A percentile compares a stretch with the other conserved stretches of the same genome.
Evolutionary conservation across 2,888 invertebrate species (phyloP).

Genomic region (Spisula subtruncata): DNA sequence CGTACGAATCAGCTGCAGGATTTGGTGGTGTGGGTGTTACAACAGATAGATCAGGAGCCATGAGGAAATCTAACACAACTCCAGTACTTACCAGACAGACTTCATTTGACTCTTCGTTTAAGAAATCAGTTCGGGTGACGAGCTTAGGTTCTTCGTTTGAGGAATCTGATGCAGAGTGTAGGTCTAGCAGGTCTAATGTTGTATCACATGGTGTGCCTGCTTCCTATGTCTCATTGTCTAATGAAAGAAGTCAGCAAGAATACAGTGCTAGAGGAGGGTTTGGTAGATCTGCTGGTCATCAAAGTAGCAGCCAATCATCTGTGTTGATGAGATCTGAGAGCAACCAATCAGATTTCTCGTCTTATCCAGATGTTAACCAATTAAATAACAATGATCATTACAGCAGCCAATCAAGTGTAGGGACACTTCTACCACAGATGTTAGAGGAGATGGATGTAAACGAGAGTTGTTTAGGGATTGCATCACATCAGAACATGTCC

Average conservation of each 20-base stretch:
- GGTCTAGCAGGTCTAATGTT: conserved; percentile 45
- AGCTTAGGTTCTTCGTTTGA: conserved; percentile 70
- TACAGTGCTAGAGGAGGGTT: conserved; percentile 41
- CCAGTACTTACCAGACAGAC: conserved; percentile 68
- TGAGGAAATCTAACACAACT: conserved; percentile 70
- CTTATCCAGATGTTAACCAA: conserved; percentile 55
- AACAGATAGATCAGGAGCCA: conserved; percentile 43
- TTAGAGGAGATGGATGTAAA: conserved; percentile 77
- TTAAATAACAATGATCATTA: conserved; percentile 50
- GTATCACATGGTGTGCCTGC: conserved; percentile 39
- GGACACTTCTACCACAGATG: conserved; percentile 68
- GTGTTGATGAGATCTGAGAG: conserved; percentile 67
- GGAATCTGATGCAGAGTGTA: conserved; percentile 61
- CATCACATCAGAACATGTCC: conserved; percentile 77
- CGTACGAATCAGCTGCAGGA: conserved; percentile 50
- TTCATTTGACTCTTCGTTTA: conserved; percentile 70
- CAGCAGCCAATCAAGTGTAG: conserved; percentile 57
- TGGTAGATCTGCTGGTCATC: conserved; percentile 40
- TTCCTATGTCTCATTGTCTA: conserved; percentile 46
- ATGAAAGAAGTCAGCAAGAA: conserved; percentile 51
- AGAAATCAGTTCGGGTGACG: conserved; percentile 63
- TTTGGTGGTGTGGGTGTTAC: conserved; percentile 36
- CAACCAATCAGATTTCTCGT: conserved; percentile 61
- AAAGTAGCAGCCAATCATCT: conserved; percentile 64
- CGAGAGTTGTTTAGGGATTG: conserved; percentile 78